Evolutionary conservation across 2,888 invertebrate genomes (phyloP).

Genomic region (Thysanoteuthis rhombus): DNA sequence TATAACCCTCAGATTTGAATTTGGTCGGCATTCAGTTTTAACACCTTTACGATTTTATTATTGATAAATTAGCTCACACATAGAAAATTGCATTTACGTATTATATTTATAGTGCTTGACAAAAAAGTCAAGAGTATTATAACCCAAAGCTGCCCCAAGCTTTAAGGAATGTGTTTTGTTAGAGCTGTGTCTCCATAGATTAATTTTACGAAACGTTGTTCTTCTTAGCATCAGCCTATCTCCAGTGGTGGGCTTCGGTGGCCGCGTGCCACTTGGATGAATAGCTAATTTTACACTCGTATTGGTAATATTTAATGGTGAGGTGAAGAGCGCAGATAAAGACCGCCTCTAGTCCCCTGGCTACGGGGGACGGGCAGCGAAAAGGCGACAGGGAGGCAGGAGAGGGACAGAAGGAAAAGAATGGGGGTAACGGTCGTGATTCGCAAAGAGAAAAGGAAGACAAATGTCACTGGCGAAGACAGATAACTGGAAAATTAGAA

Average conservation of each 20-base stretch:
- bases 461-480: neutral
- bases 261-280: slow-evolving; percentile 12
- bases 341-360: neutral
- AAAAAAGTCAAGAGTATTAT: no score
- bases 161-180: neutral
- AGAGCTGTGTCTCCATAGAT: neutral
- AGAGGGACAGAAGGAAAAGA: neutral
- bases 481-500: neutral
- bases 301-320: neutral
- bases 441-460: neutral
- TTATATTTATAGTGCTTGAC: no score
- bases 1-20: no score
- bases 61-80: no score
- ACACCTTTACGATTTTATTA: no score
- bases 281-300: neutral
- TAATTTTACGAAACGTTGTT: neutral
- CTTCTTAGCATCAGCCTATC: neutral
- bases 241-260: neutral
- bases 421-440: neutral
- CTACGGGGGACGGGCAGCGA: neutral
- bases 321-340: neutral
- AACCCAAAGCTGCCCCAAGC: no score
- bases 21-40: no score
- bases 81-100: no score
- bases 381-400: neutral